Evolutionary conservation across 2,797 vertebrate species (phyloP).

Genomic region (Hoplostethus mediterraneus): DNA sequence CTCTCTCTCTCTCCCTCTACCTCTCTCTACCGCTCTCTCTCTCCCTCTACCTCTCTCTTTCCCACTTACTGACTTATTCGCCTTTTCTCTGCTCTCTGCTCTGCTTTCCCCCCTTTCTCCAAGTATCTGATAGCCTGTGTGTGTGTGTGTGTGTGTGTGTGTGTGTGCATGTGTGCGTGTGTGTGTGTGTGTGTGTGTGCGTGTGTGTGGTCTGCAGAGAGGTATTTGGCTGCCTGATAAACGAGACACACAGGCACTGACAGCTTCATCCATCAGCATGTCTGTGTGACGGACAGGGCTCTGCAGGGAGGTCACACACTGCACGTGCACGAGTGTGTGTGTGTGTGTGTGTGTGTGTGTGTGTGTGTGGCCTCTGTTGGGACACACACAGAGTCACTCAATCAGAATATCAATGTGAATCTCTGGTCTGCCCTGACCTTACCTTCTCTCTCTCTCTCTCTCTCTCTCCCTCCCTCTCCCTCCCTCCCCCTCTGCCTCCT

Average conservation of each 20-base stretch:
- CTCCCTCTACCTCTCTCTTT: constrained; percentile 14
- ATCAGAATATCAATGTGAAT: constrained; percentile 46
- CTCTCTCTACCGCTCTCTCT: too few species aligned
- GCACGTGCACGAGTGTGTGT: constrained; percentile 10
- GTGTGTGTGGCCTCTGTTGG: constrained; percentile 35
- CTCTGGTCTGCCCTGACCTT: constrained; percentile 23
- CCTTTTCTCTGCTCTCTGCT: constrained; percentile 38
- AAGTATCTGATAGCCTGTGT: constrained; percentile 27
- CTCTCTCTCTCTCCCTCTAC: too few species aligned
- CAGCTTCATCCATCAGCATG: constrained; percentile 81
- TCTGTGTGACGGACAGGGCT: constrained; percentile 73
- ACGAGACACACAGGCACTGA: constrained; percentile 74
- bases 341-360: background rate
- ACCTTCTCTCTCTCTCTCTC: background rate
- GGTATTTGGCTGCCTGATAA: constrained; percentile 72
- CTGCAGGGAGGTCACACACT: constrained; percentile 67
- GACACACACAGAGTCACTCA: constrained; percentile 30
- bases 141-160: constrained; percentile 37
- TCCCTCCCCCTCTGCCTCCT: background rate
- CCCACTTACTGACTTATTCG: constrained; percentile 21
- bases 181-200: constrained; percentile 44
- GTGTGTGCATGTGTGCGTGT: constrained; percentile 59
- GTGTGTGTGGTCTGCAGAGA: constrained; percentile 71
- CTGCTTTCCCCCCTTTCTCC: constrained; percentile 24
- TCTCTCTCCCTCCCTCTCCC: background rate